Evolutionary conservation across 2,113 vertebrate species (phyloP).

Genomic region (Narcine bancroftii): DNA sequence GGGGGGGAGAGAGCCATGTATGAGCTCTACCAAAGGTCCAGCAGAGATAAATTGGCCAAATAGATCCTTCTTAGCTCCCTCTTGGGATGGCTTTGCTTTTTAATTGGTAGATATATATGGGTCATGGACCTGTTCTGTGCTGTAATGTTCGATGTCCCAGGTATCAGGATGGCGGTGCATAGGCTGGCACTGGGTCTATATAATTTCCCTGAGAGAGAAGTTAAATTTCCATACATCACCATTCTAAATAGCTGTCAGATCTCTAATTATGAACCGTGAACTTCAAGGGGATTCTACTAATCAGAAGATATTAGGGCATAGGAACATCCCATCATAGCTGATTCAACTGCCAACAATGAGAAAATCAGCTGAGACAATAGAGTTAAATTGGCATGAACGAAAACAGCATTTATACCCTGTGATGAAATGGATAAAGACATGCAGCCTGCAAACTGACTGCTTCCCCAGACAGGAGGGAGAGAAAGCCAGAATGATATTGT

Average conservation of each 20-base stretch:
- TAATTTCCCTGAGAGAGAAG: neutral
- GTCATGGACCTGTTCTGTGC: too few species aligned
- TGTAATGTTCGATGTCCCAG: neutral
- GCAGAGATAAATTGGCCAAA: neutral
- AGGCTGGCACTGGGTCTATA: neutral
- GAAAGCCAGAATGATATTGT: too few species aligned
- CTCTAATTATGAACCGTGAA: neutral
- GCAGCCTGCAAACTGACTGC: neutral
- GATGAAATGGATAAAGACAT: neutral
- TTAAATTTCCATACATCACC: neutral
- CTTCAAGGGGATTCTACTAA: neutral
- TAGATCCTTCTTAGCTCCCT: neutral
- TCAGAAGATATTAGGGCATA: neutral
- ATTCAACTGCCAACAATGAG: conserved; percentile 30
- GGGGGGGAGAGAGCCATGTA: neutral
- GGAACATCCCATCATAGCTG: neutral
- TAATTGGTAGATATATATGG: too few species aligned
- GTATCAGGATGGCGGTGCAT: neutral
- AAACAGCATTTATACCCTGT: neutral
- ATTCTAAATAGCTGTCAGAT: neutral
- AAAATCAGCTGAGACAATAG: conserved; percentile 19
- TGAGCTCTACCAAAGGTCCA: neutral
- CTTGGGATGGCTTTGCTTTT: too few species aligned
- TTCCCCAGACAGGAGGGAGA: neutral
- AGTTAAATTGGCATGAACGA: conserved; percentile 12